Evolutionary conservation across 2,113 vertebrate species (phyloP).

Genomic region (Lontra canadensis): DNA sequence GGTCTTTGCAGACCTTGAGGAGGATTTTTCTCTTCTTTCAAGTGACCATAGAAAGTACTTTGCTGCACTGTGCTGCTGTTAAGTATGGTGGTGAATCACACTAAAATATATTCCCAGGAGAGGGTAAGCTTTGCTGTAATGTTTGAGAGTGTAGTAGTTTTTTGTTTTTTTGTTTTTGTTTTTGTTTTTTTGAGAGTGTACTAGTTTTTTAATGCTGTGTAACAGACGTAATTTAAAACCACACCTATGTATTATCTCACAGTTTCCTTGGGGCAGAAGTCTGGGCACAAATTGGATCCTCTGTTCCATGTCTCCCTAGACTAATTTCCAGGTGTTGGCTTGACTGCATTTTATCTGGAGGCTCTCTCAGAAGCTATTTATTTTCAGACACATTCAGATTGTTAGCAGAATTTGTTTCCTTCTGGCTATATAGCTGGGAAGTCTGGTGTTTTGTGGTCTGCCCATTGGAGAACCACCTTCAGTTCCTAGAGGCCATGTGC

Average conservation of each 20-base stretch:
- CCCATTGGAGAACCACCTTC: neutral
- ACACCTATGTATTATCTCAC: neutral
- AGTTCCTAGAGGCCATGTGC: neutral
- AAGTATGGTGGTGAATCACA: neutral
- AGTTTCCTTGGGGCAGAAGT: neutral
- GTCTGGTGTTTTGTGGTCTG: neutral
- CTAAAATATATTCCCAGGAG: too few relatives aligned
- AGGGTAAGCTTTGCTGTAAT: neutral
- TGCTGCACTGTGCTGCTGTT: neutral
- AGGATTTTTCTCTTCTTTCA: neutral
- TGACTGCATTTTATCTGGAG: neutral
- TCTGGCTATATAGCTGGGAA: neutral
- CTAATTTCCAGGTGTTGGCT: neutral
- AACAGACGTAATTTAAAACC: neutral
- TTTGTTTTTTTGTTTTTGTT: neutral
- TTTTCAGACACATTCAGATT: neutral
- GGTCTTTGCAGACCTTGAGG: neutral
- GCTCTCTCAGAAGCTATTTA: neutral
- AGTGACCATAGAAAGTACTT: neutral
- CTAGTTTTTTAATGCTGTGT: neutral
- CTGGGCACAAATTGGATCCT: neutral
- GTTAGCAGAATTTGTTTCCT: neutral
- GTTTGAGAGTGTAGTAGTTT: neutral
- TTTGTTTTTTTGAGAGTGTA: too few relatives aligned
- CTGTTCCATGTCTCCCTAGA: neutral